Conservation (phyloP, 2,888 invertebrate species). For the Drosophila birchii region DNA sequence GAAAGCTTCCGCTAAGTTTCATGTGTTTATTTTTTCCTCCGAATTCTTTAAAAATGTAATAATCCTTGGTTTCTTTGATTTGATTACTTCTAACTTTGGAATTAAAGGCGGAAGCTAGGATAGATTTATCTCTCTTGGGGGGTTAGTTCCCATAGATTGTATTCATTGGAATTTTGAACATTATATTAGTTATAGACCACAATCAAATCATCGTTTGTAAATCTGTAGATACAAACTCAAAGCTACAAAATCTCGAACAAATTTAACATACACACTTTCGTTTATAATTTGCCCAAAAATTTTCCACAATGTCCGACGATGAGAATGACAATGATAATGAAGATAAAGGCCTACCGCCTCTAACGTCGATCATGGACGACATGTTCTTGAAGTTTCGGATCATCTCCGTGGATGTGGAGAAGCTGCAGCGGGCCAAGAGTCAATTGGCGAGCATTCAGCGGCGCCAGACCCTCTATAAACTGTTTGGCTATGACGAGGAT, state of each 20-base stretch:
- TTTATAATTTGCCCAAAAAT: conserved; percentile 1
- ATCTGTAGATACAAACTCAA: background rate
- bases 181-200: background rate
- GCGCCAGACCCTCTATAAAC: conserved; percentile 49
- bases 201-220: background rate
- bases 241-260: too few species aligned
- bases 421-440: conserved; percentile 69
- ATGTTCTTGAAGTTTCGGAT: conserved; percentile 67
- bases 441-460: conserved; percentile 63
- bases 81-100: background rate
- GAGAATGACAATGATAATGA: too few species aligned
- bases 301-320: conserved; percentile 15
- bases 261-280: background rate
- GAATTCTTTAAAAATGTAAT: background rate
- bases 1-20: background rate
- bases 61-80: background rate
- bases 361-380: conserved; percentile 41
- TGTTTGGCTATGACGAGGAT: conserved; percentile 59
- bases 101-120: too few species aligned
- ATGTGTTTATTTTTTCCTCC: background rate
- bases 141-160: too few species aligned
- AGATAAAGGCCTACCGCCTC: background rate
- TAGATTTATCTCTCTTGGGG: too few species aligned
- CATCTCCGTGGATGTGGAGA: conserved; percentile 65
- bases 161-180: background rate